These are phyloP conservation scores for Polydrusus cervinus DNA, from an alignment of 2,888 invertebrate species.

Conservation along the genomic window DNA sequence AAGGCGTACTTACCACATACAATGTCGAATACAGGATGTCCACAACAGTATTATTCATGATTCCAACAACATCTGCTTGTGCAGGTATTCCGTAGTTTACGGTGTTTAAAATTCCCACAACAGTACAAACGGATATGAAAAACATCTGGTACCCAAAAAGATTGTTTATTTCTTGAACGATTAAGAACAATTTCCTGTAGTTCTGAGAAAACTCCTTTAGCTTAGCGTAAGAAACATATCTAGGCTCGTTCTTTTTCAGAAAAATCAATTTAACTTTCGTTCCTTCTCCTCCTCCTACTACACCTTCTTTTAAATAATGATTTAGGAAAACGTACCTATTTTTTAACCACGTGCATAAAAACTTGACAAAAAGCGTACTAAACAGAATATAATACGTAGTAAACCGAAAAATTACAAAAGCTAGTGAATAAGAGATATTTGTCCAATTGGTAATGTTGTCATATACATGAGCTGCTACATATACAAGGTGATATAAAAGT, in stretches of 20 bases:
- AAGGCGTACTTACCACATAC: constrained; percentile 39
- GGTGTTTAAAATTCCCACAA: constrained; percentile 52
- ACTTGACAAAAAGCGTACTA: constrained; percentile 34
- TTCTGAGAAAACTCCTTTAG: constrained; percentile 43
- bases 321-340: constrained; percentile 48
- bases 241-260: constrained; percentile 15
- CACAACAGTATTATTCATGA: constrained; percentile 10
- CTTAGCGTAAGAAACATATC: constrained; percentile 9
- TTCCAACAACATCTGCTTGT: no score
- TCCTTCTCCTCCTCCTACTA: no score
- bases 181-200: constrained; percentile 49
- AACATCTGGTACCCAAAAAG: constrained; percentile 53
- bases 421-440: constrained; percentile 25
- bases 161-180: constrained; percentile 51
- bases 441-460: constrained; percentile 40
- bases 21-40: constrained; percentile 28
- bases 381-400: constrained; percentile 52
- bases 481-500: constrained; percentile 33
- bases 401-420: constrained; percentile 48
- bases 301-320: constrained; percentile 11
- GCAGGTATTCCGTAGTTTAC: constrained; percentile 51
- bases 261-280: constrained; percentile 22
- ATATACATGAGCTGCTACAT: constrained; percentile 33
- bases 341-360: constrained; percentile 43
- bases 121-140: constrained; percentile 50